Base-by-base conservation (phyloP, 2,113 vertebrate genomes). In the Scytalopus superciliaris region DNA sequence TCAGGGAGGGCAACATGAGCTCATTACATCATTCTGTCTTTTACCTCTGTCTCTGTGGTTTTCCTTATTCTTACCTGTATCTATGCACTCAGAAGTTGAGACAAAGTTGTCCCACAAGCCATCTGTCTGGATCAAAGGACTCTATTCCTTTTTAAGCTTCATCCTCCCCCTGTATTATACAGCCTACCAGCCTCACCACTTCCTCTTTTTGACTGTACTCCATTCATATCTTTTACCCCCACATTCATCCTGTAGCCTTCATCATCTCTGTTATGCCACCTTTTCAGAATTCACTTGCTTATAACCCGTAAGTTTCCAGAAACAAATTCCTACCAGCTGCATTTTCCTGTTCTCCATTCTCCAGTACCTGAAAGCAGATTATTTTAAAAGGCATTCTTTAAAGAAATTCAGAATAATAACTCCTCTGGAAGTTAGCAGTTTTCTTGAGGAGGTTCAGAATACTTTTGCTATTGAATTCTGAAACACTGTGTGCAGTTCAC, bases 41-140 rank as follows among this genome's bases (percentile, higher is more conserved):
- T 81, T 59, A 77, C 52, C 0, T 55, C 55, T 84, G 33, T 47
- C 52, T 75, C 30, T 44, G 39, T 67, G 57, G 37, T 60, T 91
- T 81, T 89, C 40, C 69, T 81, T 94, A 68, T 87, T 95, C 77
- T 89, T 62, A 72, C 40, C 44, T 82, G 52, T 76, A 73, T 73
- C 44, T 66, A 9, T 59, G 45, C 68, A 39, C 62, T 92, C 37
- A 68, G 77, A 91, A 95, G 81, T 14, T 56, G 77, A 89, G 80
- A 89, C 49, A 79, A 95, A 92, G 56, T 79, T 84, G 83, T 93
- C 66, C 44, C 53, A 70, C 30, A 90, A 92, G 69, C 30, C 63
- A 18, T 49, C 23, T 69, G 12, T 49, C 56, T 64, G 77, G 12
- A 87, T 87, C 40, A 91, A 89, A 91, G 64, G 66, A 60, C 10